Evolutionary conservation across 23 tunicate genomes (phyloP), one percentile per base, ranked within the genome.

Genomic region (Phallusia fumigata): DNA sequence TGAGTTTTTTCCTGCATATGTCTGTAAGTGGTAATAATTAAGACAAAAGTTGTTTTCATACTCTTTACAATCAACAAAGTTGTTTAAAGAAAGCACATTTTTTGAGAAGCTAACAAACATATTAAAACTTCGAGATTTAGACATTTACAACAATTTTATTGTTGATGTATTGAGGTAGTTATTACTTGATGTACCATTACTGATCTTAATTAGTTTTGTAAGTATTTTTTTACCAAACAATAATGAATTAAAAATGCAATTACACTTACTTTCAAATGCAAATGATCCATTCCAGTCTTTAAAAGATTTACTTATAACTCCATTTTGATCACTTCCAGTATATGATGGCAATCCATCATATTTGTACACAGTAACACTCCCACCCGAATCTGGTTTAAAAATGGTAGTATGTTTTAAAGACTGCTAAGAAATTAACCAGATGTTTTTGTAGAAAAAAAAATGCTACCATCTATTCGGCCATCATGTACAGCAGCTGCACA

Each of bases 401-500:
- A n/a, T n/a, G n/a, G n/a, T n/a, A 58, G 26, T 58, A 6, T 58
- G 28, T 21, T n/a, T n/a, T n/a, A n/a, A n/a, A n/a, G 28, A 21
- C 26, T 58, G 16, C 3, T 24, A 6, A 24, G 1, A 58, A 22
- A 22, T 3, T 1, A 21, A 24, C 26, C 26, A 58, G 28, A 6
- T 40, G 47, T 10, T 40, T 5, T 10, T 40, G 26, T 1, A 6
- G 11, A 21, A 58, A 51, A 58, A 58, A 58, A 6, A 21, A 8
- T 21, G 1, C 13, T 21, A 58, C 69, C 69, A 21, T 22, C 26
- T 21, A 58, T 58, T 21, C 26, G 28, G 28, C 69, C 69, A 58
- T 58, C 69, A 58, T 58, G 69, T 21, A 58, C 28, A 58, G 69
- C 69, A 58, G 69, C 69, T 58, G 69, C 11, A 58, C 69, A 58